A percentile compares a stretch with the other conserved stretches of the same genome.
Evolutionary conservation across 2,797 vertebrate species (phyloP).

Genomic region (Siniperca undulata): DNA sequence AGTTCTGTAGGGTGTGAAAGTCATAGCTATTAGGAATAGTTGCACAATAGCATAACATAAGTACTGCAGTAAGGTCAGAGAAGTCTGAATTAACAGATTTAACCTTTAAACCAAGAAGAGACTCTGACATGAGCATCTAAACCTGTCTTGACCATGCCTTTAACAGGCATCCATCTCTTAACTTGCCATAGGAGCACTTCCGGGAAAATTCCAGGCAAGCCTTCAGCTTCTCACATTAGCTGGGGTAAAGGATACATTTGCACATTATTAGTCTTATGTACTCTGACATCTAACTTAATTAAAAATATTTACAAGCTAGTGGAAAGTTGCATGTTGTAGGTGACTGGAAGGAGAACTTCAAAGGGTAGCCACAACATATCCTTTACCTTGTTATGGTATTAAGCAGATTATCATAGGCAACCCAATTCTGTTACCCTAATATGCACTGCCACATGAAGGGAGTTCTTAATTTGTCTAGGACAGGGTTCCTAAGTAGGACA

Average conservation of each 20-base stretch:
- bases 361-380: constrained; percentile 43
- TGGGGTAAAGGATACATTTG: constrained; percentile 60
- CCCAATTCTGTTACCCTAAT: constrained; percentile 50
- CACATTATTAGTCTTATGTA: constrained; percentile 58
- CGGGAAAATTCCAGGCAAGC: constrained; percentile 63
- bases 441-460: constrained; percentile 39
- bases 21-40: constrained; percentile 62
- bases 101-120: constrained; percentile 49
- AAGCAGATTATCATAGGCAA: constrained; percentile 54
- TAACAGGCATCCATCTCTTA: constrained; percentile 48
- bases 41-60: constrained; percentile 13
- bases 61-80: not conserved
- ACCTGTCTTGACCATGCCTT: constrained; percentile 49
- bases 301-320: constrained; percentile 52
- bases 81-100: constrained; percentile 33
- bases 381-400: constrained; percentile 56
- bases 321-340: constrained; percentile 58
- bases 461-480: constrained; percentile 55
- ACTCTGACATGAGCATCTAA: constrained; percentile 54
- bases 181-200: constrained; percentile 55
- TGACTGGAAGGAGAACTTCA: constrained; percentile 63
- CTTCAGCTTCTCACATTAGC: constrained; percentile 72
- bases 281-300: constrained; percentile 49
- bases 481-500: constrained; percentile 42
- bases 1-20: constrained; percentile 89